phyloP scores from a whole-genome alignment of 2,113 vertebrate genomes.

The Archilochus colubris region DNA sequence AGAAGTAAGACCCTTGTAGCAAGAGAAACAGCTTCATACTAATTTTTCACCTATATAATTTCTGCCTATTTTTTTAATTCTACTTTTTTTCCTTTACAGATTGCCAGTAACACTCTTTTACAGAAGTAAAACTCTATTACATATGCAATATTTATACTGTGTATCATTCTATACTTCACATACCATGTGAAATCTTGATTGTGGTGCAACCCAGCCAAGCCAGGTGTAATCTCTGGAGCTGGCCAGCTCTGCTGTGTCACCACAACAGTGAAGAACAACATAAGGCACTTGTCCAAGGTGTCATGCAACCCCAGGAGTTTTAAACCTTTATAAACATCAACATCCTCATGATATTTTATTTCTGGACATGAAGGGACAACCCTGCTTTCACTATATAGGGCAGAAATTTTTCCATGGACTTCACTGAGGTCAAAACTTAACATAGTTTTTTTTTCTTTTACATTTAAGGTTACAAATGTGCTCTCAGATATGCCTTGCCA shows the following conservation, averaged over 20 bases:
- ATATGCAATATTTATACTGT: neutral
- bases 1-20: neutral
- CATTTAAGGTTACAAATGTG: no score
- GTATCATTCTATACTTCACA: neutral
- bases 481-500: neutral
- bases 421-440: neutral
- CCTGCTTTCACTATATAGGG: neutral
- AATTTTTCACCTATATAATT: neutral
- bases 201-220: neutral
- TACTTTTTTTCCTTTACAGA: conserved; percentile 13
- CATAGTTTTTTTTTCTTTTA: neutral
- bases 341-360: neutral
- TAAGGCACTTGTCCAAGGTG: neutral
- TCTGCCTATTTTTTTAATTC: neutral
- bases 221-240: neutral
- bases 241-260: neutral
- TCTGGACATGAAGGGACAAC: neutral
- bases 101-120: neutral
- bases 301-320: rapidly evolving
- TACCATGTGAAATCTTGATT: neutral
- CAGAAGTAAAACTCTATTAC: neutral
- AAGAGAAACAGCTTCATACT: neutral
- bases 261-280: neutral
- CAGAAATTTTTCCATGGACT: neutral
- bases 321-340: neutral